Percentiles rank a stretch among this genome's conserved stretches.
These are phyloP conservation scores for Melanotaenia boesemani DNA, from an alignment of 2,797 vertebrate species.

Conservation along the genomic window DNA sequence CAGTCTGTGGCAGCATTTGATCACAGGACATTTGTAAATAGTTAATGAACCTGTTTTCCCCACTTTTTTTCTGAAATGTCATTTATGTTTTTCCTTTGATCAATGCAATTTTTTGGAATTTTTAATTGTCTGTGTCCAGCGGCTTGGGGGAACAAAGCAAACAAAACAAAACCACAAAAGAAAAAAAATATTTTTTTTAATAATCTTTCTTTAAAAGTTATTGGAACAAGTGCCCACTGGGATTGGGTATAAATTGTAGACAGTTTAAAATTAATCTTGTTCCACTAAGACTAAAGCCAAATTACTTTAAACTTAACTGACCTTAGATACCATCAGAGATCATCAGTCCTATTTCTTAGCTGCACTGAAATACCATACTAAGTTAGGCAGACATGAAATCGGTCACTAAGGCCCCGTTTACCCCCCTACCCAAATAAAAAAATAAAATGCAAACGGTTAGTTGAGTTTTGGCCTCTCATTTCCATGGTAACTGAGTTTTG, in stretches of 20 bases:
- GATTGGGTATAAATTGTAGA: not conserved
- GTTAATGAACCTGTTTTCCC: not conserved
- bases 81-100: no score
- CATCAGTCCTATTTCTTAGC: not conserved
- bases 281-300: constrained; percentile 44
- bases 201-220: not conserved
- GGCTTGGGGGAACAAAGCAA: no score
- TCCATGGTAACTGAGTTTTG: no score
- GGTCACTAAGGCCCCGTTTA: no score
- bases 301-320: constrained; percentile 58
- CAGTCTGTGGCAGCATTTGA: not conserved
- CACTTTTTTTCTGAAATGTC: no score
- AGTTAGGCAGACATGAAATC: not conserved
- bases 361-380: no score
- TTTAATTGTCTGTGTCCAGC: no score
- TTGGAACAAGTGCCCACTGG: not conserved
- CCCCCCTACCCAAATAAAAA: no score
- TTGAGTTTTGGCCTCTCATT: no score
- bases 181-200: not conserved
- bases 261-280: constrained; percentile 52
- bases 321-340: constrained; percentile 10
- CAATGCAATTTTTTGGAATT: not conserved
- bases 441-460: no score
- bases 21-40: not conserved
- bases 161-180: no score